Base-by-base conservation (phyloP, 2,888 invertebrate species). In the Tineola bisselliella region DNA sequence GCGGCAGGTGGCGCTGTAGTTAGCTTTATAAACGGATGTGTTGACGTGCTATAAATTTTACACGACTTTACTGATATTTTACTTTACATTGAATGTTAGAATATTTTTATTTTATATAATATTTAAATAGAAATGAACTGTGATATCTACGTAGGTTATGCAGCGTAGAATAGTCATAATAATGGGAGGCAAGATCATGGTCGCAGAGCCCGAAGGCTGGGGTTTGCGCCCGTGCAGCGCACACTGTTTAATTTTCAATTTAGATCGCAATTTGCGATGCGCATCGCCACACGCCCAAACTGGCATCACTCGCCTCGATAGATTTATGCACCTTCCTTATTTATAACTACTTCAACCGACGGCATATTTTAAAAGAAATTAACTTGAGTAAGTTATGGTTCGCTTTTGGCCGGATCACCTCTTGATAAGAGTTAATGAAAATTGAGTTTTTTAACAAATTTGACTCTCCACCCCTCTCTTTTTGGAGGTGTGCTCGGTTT, bases 191-290 rank as follows among this genome's bases (percentile, higher is more conserved):
- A 13, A 25, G 19, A 17, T 6, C 43, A 31, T 30, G 25, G 17
- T 44, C 31, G 44, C 70, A 69, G 64, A 65, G 62, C 68, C 69
- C 70, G 63, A 62, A 60, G 19, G 66, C 63, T 13, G 62, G 38
- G 44, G 13, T 15, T 19, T 33, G 61, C 43, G 61, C 61, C 62
- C 65, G 63, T 68, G 62, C 65, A 43, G 63, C 67, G 63, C 65
- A 66, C 66, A 78, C 81, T 87, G 84, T 87, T 88, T 87, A 87
- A 88, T 87, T 87, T 88, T 88, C 87, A 88, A 88, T 88, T 88
- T 83, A 88, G 88, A 88, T 88, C 79, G 87, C 81, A 88, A 88
- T 88, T 87, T 87, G 83, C 82, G 88, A 88, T 88, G 81, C 73
- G 76, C 70, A 69, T 67, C 72, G 68, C 71, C 76, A 70, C 74